phyloP scores from a whole-genome alignment of 2,113 vertebrate species.

The Pleuronectes platessa region DNA sequence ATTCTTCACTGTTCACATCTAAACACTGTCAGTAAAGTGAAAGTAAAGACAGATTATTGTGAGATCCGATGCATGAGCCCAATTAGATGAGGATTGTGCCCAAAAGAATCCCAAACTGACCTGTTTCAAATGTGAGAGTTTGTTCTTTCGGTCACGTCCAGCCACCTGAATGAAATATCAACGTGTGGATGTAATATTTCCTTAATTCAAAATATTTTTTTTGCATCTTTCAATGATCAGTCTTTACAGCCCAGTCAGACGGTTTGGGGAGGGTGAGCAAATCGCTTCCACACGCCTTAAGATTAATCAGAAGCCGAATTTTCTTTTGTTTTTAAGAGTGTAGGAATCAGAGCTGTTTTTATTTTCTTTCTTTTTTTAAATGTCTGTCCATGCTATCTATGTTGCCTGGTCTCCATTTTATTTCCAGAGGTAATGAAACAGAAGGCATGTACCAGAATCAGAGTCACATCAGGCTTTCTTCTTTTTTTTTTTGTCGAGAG shows the following conservation, averaged over 20 bases:
- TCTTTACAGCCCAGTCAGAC: not conserved
- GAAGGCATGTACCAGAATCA: slow-evolving; percentile 55
- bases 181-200: not conserved
- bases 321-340: slow-evolving; percentile 21
- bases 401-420: slow-evolving; percentile 59
- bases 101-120: not conserved
- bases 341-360: slow-evolving; percentile 26
- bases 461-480: slow-evolving; percentile 22
- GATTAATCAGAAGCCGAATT: slow-evolving; percentile 6
- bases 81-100: not conserved
- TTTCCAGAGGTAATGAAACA: slow-evolving; percentile 60
- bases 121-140: not conserved
- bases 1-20: slow-evolving; percentile 5
- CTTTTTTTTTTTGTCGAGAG: not conserved
- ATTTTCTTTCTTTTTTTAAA: slow-evolving; percentile 34
- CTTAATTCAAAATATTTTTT: not conserved
- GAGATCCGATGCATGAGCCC: not conserved
- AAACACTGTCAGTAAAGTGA: not conserved
- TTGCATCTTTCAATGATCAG: not conserved
- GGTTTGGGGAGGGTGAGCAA: slow-evolving; percentile 44
- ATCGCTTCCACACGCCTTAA: slow-evolving; percentile 26
- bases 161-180: not conserved
- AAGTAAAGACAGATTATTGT: not conserved
- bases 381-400: slow-evolving; percentile 54
- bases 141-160: not conserved